Evolutionary conservation across 2,888 invertebrate species (phyloP), one percentile per base, ranked within the genome.

Genomic region (Zeuzera pyrina): DNA sequence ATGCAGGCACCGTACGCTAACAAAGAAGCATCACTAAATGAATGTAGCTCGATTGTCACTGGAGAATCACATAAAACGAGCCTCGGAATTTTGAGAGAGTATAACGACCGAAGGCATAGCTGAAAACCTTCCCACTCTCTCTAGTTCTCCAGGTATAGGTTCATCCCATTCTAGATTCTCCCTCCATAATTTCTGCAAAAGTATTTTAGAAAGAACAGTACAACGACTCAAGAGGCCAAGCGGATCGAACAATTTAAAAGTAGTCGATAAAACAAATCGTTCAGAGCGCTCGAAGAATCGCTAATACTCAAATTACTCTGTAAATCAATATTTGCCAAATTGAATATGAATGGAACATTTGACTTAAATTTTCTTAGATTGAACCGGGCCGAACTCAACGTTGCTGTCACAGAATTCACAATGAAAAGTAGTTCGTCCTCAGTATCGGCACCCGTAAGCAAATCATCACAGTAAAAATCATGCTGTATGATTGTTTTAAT

Each of bases 11-110:
- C 55, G 11, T 47, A 52, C 1, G 53, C 52, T 1, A 2, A 2
- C 10, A 39, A 33, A 0, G 52, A 52, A 0, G 56, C 49, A 23
- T 56, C 56, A 14, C 46, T 41, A 22, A 57, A 57, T 0, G 36
- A 25, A 28, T 55, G 52, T 5, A 60, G 11, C 34, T 56, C 50
- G 3, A 49, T 38, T 2, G 0, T 4, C 14, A 15, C 34, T 3
- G 43, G 38, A 1, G 29, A 34, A 7, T 45, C 36, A 23, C 46
- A 33, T 5, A 49, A 4, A 26, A 46, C 47, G 12, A 30, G 13
- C 14, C 52, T 43, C 0, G 49, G 42, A 6, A 50, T 35, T 10
- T 40, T 22, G n/a, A 52, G 12, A 5, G 29, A 15, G 1, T 3
- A 3, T 2, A 48, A 13, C 1, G 2, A 28, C 6, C 19, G 24